Conservation (phyloP, 2,113 vertebrate genomes). For the Tinamus guttatus region DNA sequence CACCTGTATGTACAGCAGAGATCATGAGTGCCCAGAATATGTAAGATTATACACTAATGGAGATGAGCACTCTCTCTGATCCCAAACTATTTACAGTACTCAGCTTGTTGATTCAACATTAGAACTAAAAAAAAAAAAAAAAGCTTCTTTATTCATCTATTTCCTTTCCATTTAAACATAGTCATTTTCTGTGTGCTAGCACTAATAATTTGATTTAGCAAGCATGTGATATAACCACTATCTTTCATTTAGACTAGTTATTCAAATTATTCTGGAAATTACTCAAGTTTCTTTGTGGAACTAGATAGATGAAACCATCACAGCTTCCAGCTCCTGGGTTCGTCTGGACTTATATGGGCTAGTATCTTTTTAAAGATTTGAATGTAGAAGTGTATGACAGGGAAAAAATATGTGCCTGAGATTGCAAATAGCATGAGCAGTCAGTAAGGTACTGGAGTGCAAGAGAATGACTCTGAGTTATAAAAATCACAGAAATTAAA, state of each 20-base stretch:
- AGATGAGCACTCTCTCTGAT: neutral
- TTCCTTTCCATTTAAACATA: neutral
- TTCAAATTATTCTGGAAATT: neutral
- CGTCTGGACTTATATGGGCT: neutral
- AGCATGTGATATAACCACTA: neutral
- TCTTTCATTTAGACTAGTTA: neutral
- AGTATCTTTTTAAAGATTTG: neutral
- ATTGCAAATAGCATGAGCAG: neutral
- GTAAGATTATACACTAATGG: neutral
- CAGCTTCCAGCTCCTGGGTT: neutral
- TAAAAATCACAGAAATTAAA: neutral
- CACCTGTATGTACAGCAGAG: neutral
- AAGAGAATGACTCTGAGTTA: neutral
- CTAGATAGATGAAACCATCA: neutral
- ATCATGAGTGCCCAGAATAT: neutral
- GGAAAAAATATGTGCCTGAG: neutral
- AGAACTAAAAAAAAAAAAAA: neutral
- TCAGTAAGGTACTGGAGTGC: neutral
- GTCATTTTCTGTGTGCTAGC: neutral
- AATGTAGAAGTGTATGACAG: neutral
- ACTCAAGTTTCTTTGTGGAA: neutral
- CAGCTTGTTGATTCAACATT: neutral
- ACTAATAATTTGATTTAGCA: neutral
- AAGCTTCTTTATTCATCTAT: neutral
- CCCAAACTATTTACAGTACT: neutral